Conservation (phyloP, 2,113 vertebrate genomes). For the Rhodinocichla rosea region DNA sequence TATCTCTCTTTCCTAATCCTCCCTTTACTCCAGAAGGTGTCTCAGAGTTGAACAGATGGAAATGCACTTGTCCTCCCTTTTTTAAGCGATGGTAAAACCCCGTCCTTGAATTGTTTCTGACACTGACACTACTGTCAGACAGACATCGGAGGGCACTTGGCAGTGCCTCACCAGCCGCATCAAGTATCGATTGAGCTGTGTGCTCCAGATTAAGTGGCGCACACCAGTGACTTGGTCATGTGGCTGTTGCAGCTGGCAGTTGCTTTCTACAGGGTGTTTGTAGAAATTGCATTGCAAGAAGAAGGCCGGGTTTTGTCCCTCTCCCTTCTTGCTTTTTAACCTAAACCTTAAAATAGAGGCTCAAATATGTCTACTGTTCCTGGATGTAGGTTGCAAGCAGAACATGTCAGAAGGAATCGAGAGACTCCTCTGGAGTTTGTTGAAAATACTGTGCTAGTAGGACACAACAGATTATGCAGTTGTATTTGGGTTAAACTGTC, state of each 20-base stretch:
- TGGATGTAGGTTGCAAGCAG: background rate
- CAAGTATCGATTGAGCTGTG: accelerated
- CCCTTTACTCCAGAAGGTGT: background rate
- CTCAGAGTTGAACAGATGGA: background rate
- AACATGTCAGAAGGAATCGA: background rate
- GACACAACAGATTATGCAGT: background rate
- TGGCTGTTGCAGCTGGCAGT: background rate
- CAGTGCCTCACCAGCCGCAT: background rate
- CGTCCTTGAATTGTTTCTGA: background rate
- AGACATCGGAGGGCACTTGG: background rate
- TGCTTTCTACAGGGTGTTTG: background rate
- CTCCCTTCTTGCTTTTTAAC: background rate
- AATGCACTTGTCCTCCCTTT: background rate
- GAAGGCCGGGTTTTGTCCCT: background rate
- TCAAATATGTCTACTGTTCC: background rate
- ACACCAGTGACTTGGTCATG: background rate
- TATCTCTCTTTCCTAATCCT: background rate
- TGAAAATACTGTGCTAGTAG: background rate
- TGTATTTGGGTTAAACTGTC: background rate
- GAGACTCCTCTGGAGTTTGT: background rate
- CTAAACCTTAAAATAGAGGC: background rate
- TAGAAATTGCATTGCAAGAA: background rate
- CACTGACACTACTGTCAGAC: background rate
- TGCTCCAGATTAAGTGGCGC: background rate
- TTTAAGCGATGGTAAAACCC: background rate